A percentile compares a stretch with the other conserved stretches of the same genome.
Evolutionary conservation across 53 echinoderm and acorn worm species (phyloP).

Genomic region (Temnopleurus reevesii): DNA sequence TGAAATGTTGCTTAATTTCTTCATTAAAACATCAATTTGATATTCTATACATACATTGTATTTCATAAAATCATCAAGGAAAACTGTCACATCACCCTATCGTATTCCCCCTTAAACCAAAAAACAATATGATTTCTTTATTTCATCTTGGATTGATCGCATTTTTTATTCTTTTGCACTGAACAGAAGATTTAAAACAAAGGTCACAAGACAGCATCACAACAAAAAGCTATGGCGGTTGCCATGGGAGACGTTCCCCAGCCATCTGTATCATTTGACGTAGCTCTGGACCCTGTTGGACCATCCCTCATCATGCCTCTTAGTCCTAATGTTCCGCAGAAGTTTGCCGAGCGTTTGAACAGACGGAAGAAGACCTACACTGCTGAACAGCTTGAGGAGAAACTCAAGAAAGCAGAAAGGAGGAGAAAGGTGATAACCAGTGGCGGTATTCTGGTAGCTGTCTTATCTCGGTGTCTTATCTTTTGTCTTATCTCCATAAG

Average conservation of each 20-base stretch:
- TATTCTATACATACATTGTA: too few species aligned
- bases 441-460: too few species aligned
- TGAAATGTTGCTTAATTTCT: too few species aligned
- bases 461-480: too few species aligned
- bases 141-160: too few species aligned
- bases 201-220: neutral
- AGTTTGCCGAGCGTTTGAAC: constrained; percentile 43
- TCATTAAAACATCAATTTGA: too few species aligned
- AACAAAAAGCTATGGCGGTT: constrained; percentile 37
- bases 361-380: constrained; percentile 43
- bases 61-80: too few species aligned
- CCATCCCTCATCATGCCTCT: neutral
- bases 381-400: constrained; percentile 33
- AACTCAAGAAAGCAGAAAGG: constrained; percentile 19
- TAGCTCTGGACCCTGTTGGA: neutral
- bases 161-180: too few species aligned
- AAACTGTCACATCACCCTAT: too few species aligned
- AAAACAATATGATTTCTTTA: too few species aligned
- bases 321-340: neutral
- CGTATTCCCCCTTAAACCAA: too few species aligned
- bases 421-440: constrained; percentile 48
- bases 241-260: constrained; percentile 55
- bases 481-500: too few species aligned
- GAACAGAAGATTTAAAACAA: neutral
- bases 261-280: constrained; percentile 24